Conservation (phyloP, 2,113 vertebrate genomes). For the Turnix velox region DNA sequence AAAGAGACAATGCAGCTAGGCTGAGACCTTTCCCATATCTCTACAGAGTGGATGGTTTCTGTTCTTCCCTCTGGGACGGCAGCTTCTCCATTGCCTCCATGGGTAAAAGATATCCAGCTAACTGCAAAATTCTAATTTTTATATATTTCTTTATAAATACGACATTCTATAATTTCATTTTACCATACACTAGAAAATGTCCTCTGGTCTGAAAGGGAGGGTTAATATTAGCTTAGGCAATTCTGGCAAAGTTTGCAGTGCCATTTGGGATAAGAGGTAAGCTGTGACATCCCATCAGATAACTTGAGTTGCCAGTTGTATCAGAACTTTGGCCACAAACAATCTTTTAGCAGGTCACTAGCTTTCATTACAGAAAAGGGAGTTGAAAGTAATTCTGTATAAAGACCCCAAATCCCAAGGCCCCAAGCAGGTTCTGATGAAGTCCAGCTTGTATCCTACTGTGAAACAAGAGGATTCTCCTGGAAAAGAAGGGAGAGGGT, state of each 20-base stretch:
- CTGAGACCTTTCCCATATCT: neutral
- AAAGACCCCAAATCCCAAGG: fast-evolving
- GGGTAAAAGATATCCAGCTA: neutral
- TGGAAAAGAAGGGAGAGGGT: neutral
- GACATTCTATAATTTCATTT: neutral
- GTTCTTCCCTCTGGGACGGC: neutral
- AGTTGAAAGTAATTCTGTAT: neutral
- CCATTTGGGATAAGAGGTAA: fast-evolving
- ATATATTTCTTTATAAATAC: neutral
- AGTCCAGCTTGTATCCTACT: neutral
- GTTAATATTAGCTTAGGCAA: neutral
- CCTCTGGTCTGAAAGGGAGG: neutral
- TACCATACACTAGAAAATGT: neutral
- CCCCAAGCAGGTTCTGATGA: neutral
- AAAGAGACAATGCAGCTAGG: neutral
- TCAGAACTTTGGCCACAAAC: neutral
- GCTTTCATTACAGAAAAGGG: neutral
- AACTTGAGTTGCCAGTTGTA: neutral
- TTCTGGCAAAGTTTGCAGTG: neutral
- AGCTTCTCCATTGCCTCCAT: neutral
- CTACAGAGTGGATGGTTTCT: neutral
- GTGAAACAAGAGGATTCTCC: neutral
- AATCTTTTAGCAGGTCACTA: neutral
- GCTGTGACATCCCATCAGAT: neutral
- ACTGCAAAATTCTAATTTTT: neutral